A percentile compares a stretch with the other conserved stretches of the same genome.
These are phyloP conservation scores for Drosophila acutilabella DNA, from an alignment of 2,888 invertebrate genomes.

Conservation along the genomic window DNA sequence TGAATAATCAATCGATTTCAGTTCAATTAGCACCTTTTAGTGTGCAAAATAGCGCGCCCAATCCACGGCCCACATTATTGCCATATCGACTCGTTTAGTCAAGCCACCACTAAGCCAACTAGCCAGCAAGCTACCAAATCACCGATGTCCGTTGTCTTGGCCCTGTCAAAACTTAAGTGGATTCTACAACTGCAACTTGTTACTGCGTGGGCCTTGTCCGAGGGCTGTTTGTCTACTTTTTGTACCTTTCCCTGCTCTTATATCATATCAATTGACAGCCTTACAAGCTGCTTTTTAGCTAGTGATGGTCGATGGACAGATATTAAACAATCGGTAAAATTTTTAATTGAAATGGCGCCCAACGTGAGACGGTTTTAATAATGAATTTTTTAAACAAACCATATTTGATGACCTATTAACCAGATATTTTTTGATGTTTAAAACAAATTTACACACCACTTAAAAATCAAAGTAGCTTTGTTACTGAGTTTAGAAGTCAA, in stretches of 20 bases:
- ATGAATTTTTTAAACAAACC: not conserved
- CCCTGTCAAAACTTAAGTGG: constrained; percentile 77
- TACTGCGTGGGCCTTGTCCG: constrained; percentile 52
- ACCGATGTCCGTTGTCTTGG: constrained; percentile 13
- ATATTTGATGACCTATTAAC: no score
- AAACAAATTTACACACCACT: no score
- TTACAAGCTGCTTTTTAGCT: constrained; percentile 19
- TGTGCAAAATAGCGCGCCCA: constrained; percentile 80
- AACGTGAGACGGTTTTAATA: not conserved
- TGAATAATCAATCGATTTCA: constrained; percentile 80
- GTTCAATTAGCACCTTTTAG: constrained; percentile 83
- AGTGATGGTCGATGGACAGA: constrained; percentile 36
- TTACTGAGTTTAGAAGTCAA: no score
- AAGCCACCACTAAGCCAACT: not conserved
- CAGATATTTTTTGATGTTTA: no score
- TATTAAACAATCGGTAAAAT: not conserved
- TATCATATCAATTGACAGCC: constrained; percentile 36
- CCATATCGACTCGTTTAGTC: not conserved
- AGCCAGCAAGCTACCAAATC: not conserved
- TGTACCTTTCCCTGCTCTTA: constrained; percentile 16
- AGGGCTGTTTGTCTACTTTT: constrained; percentile 32
- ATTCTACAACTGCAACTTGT: constrained; percentile 28
- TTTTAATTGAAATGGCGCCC: constrained; percentile 13
- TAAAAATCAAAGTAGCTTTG: no score
- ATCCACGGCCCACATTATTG: constrained; percentile 45